Evolutionary conservation across 2,797 vertebrate species (phyloP), one percentile per base, ranked within the genome.

Genomic region (Xiphorhynchus erythropygius): DNA sequence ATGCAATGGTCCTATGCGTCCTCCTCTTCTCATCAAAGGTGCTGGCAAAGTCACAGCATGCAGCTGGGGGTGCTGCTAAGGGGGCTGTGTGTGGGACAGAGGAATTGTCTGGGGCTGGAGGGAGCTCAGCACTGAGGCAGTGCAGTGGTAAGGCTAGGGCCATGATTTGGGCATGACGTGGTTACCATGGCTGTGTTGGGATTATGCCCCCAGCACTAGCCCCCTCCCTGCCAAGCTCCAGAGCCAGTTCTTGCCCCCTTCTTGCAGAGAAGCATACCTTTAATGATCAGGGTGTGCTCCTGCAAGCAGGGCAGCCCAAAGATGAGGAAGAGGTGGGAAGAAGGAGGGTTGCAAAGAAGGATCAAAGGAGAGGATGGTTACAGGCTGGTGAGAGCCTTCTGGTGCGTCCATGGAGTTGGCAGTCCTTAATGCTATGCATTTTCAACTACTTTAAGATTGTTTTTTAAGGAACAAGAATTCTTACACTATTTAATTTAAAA

Each of bases 31-130:
- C 69, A 18, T 77, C 18, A 14, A 60, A 39, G 41, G 35, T 50
- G 9, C 56, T 84, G n/a, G 6, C 11, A 57, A 42, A 60, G 19
- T 44, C 52, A 67, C 11, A 50, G 9, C 1, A 9, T 8, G 14
- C 17, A 55, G 7, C 13, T 67, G 24, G 15, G 7, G 30, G 11
- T 52, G 41, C 27, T 74, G 25, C 16, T 75, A 23, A 67, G 9
- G 5, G 9, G 27, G 1, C 3, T 82, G 6, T 0, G 0, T 44
- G 18, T 8, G 21, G 7, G 18, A 15, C 22, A 44, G 33, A 91
- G 28, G 37, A 4, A 41, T 19, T 18, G 27, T 4, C 30, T 12
- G 12, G 28, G 50, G 13, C 32, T 71, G 4, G 25, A 71, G 44
- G 13, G 10, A 56, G 28, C 30, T 65, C 25, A 21, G 10, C 18